Base-by-base conservation (phyloP, 2,888 invertebrate genomes). In the Nasonovia ribisnigri region DNA sequence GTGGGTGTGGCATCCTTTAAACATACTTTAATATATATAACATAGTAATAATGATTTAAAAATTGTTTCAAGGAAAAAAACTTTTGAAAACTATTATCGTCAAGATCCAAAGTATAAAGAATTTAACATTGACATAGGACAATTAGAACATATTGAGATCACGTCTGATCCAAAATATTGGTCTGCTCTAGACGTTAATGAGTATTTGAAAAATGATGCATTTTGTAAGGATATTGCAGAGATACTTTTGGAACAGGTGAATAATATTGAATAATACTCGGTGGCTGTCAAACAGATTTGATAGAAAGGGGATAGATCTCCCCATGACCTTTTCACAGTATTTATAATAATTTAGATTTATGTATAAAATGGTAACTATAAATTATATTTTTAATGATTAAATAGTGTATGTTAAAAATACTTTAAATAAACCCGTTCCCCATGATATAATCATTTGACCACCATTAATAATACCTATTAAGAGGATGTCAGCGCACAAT, bases 121-220 rank as follows among this genome's bases (percentile, higher is more conserved):
- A 24, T 20, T 0, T 26, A 60, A 84, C 57, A 86, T 90, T 60
- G 60, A 93, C 60, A 86, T 93, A 29, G 90, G 90, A 29, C 48
- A 60, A 86, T 57, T 93, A 48, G 48, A 93, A 86, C n/a, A 24
- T 2, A 93, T 90, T 42, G 11, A 67, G n/a, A 43, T 93, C 11
- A 60, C 48, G 1, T 90, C 93, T 90, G 86, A 93, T 90, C 90
- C 93, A n/a, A 48, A 48, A 48, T 48, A 48, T 60, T 93, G 93
- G 93, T 60, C 86, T 86, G 42, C 90, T 90, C 20, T n/a, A 20
- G 60, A 60, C 36, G 46, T 93, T 1, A 42, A 29, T 86, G 48
- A 42, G 0, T 93, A 90, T 60, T 11, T 93, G 3, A 36, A n/a
- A 20, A 57, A 42, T 67, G 93, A 93, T 90, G 4, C 26, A 10